Percentiles rank a stretch among this genome's conserved stretches.
These are phyloP conservation scores for Apocheima hispidaria DNA, from an alignment of 2,888 invertebrate genomes.

Conservation along the genomic window DNA sequence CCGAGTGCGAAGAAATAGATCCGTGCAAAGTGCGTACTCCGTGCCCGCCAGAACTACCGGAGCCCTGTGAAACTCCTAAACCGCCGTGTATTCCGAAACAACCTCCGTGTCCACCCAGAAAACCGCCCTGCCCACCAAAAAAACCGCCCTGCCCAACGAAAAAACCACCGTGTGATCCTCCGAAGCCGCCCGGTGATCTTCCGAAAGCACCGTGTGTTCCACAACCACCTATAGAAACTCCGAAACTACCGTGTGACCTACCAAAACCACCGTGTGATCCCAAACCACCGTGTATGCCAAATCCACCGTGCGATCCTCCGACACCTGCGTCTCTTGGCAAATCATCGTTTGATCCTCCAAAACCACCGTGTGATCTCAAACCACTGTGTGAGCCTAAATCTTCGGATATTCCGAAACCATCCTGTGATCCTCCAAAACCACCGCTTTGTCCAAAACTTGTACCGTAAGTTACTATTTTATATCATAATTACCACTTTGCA, in stretches of 20 bases:
- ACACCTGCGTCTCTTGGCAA: too few species aligned
- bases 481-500: too few species aligned
- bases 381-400: not conserved
- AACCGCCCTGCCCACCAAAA: not conserved
- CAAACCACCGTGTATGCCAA: not conserved
- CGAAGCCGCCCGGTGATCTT: not conserved
- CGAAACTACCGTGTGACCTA: not conserved
- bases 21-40: not conserved
- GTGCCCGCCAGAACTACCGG: not conserved
- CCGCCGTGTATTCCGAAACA: not conserved
- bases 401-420: slow-evolving; percentile 1
- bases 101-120: not conserved
- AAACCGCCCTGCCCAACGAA: not conserved
- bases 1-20: not conserved
- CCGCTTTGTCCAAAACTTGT: not conserved
- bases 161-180: not conserved
- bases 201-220: not conserved
- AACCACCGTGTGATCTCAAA: not conserved
- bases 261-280: too few species aligned
- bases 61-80: not conserved
- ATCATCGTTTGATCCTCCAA: not conserved
- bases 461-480: not conserved
- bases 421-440: not conserved
- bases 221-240: not conserved
- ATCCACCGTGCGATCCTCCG: not conserved